phyloP scores from a whole-genome alignment of 2,888 invertebrate species.

The Oithona nana region DNA sequence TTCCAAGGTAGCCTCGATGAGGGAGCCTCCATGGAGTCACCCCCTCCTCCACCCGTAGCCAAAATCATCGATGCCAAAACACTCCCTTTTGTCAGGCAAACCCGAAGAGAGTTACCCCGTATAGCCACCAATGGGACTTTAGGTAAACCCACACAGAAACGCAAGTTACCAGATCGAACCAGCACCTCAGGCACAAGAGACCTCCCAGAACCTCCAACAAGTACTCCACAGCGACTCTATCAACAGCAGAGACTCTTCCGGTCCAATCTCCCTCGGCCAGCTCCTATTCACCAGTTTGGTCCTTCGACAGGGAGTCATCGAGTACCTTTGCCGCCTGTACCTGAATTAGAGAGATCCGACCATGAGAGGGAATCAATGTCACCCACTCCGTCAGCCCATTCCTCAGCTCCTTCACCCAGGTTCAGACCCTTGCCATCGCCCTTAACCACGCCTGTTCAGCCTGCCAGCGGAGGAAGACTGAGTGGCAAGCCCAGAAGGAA shows the following conservation, averaged over 20 bases:
- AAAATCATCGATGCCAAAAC: neutral
- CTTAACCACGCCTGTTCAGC: neutral
- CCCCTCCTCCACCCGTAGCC: neutral
- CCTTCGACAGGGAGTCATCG: neutral
- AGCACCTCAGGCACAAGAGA: neutral
- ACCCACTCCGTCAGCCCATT: neutral
- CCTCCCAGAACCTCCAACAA: neutral
- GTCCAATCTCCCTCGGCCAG: neutral
- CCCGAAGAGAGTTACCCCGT: conserved; percentile 7
- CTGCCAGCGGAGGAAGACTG: neutral
- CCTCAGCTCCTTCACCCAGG: neutral
- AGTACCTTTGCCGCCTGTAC: conserved; percentile 11
- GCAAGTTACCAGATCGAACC: neutral
- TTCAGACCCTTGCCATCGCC: neutral
- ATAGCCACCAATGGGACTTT: conserved; percentile 12
- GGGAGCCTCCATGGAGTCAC: neutral
- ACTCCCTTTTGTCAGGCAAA: neutral
- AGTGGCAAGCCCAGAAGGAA: neutral
- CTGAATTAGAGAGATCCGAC: conserved; percentile 8
- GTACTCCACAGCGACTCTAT: neutral
- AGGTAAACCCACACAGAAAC: neutral
- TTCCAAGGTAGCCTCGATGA: neutral
- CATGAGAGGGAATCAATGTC: conserved; percentile 6
- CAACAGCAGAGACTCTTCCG: neutral
- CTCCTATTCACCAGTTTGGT: neutral